These are phyloP conservation scores for Physeter macrocephalus DNA, from an alignment of 2,113 vertebrate species.

Conservation along the genomic window DNA sequence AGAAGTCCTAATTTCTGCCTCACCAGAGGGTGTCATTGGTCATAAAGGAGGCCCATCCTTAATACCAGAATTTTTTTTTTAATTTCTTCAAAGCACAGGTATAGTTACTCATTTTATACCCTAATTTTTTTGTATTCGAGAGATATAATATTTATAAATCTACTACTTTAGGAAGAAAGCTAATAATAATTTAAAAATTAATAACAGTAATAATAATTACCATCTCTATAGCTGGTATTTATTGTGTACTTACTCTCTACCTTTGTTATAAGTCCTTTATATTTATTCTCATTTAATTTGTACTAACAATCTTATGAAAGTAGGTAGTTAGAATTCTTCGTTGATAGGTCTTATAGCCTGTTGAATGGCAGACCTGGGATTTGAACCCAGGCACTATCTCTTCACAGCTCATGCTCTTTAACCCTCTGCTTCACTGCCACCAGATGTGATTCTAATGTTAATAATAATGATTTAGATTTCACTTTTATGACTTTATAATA, in stretches of 20 bases:
- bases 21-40: neutral
- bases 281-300: neutral
- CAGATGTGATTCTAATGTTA: neutral
- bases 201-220: neutral
- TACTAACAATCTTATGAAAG: neutral
- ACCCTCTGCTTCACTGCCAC: neutral
- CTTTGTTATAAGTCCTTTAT: neutral
- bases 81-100: neutral
- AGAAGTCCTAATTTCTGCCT: neutral
- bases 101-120: neutral
- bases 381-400: neutral
- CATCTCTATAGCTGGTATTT: neutral
- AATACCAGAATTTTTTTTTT: neutral
- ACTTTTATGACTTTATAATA: neutral
- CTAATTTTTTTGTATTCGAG: slow-evolving; percentile 9
- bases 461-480: slow-evolving; percentile 12
- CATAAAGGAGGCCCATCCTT: neutral
- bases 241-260: neutral
- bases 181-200: neutral
- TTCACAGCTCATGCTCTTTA: neutral
- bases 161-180: slow-evolving; percentile 1
- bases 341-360: neutral
- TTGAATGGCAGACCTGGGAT: neutral
- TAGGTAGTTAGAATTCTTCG: neutral
- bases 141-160: neutral